Evolutionary conservation across 2,888 invertebrate genomes (phyloP).

Genomic region (Crepidodera aurea): DNA sequence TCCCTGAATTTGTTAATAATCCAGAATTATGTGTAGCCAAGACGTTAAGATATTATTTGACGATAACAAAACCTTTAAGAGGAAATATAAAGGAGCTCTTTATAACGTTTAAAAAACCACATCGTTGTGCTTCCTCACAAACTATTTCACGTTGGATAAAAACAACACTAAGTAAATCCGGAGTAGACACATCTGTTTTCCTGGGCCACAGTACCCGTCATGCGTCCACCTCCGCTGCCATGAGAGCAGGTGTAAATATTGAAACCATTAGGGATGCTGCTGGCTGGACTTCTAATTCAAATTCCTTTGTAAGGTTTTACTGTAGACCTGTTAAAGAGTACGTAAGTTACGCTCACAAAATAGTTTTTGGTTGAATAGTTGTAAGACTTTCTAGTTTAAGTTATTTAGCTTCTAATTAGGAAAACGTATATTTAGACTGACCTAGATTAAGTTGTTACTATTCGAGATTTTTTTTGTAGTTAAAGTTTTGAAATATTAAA

Average conservation of each 20-base stretch:
- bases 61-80: not conserved
- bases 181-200: too few species aligned
- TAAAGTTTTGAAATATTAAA: too few species aligned
- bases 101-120: not conserved
- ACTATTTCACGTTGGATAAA: not conserved
- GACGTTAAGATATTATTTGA: not conserved
- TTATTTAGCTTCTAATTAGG: too few species aligned
- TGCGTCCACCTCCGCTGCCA: constrained; percentile 9
- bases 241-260: not conserved
- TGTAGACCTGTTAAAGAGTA: too few species aligned
- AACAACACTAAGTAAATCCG: too few species aligned
- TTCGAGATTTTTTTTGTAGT: too few species aligned
- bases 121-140: not conserved
- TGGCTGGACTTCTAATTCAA: not conserved
- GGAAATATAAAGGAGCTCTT: not conserved
- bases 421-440: too few species aligned
- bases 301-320: not conserved
- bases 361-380: too few species aligned
- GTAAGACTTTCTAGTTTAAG: too few species aligned
- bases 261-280: not conserved
- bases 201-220: too few species aligned
- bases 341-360: too few species aligned
- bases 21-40: not conserved
- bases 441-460: too few species aligned
- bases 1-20: not conserved